Percentiles rank a stretch among this genome's conserved stretches.
phyloP scores from a whole-genome alignment of 2,113 vertebrate species.

The Irena cyanogastra region DNA sequence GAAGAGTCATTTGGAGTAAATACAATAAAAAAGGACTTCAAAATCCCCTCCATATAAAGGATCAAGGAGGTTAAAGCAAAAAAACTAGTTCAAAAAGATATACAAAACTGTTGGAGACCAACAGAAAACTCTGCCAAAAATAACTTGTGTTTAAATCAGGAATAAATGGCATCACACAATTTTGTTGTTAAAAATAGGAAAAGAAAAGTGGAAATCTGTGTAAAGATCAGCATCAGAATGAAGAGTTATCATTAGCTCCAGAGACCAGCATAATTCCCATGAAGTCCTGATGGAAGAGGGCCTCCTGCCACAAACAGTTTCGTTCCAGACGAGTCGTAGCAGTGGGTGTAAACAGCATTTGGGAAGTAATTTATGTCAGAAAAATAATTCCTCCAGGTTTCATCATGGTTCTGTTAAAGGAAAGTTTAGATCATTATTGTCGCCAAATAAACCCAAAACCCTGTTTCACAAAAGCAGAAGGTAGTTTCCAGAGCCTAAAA shows the following conservation, averaged over 20 bases:
- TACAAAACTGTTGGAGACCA: slow-evolving; percentile 51
- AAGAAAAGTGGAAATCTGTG: slow-evolving; percentile 50
- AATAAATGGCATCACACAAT: slow-evolving; percentile 61
- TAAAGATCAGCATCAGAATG: slow-evolving; percentile 64
- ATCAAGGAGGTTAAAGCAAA: slow-evolving; percentile 31
- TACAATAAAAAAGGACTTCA: slow-evolving; percentile 29
- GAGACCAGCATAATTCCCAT: slow-evolving; percentile 95
- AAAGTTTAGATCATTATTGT: slow-evolving; percentile 16
- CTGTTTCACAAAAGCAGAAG: not conserved
- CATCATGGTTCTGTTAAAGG: slow-evolving; percentile 87
- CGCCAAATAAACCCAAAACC: not conserved
- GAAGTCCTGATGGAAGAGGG: slow-evolving; percentile 94
- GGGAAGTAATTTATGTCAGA: slow-evolving; percentile 95
- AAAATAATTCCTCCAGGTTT: slow-evolving; percentile 99
- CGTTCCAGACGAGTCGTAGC: slow-evolving; percentile 95
- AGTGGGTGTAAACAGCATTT: slow-evolving; percentile 98
- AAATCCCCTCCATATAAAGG: slow-evolving; percentile 54
- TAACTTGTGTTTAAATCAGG: slow-evolving; percentile 47
- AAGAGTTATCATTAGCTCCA: slow-evolving; percentile 86
- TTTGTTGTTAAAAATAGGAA: slow-evolving; percentile 40
- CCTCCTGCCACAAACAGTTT: slow-evolving; percentile 98
- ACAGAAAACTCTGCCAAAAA: slow-evolving; percentile 23
- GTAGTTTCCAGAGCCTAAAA: not conserved
- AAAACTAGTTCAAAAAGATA: slow-evolving; percentile 52
- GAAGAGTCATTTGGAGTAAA: slow-evolving; percentile 51